Conservation (phyloP, 1,140 invertebrate genomes). For the Calycopis cecrops region DNA sequence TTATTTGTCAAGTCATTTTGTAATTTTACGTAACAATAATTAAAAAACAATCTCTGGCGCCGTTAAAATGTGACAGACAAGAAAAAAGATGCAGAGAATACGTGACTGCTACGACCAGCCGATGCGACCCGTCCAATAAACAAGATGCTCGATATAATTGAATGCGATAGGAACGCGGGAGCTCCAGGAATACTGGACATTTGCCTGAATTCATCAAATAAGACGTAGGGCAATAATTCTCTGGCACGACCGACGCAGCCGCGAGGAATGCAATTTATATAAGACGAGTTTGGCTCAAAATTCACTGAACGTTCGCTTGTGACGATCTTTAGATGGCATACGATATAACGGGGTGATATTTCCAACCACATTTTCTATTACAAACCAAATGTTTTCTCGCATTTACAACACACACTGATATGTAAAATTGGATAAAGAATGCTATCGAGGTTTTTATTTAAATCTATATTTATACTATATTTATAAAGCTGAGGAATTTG, state of each 20-base stretch:
- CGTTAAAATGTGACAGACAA: constrained; percentile 9
- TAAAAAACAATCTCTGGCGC: constrained; percentile 10
- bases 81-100: constrained; percentile 7
- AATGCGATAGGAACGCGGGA: constrained; percentile 23
- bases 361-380: constrained; percentile 4
- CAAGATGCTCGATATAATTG: constrained; percentile 5
- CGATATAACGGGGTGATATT: constrained; percentile 34
- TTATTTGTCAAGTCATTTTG: too few relatives aligned
- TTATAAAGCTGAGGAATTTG: too few relatives aligned
- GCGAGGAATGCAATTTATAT: constrained; percentile 59
- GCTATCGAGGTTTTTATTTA: too few relatives aligned
- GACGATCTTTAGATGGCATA: constrained; percentile 39
- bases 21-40: constrained; percentile 16
- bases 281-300: constrained; percentile 54
- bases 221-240: constrained; percentile 55
- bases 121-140: constrained; percentile 1
- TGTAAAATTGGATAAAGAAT: too few relatives aligned
- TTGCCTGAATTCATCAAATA: constrained; percentile 52
- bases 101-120: constrained; percentile 9
- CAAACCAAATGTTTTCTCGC: constrained; percentile 1
- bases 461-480: too few relatives aligned
- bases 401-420: too few relatives aligned
- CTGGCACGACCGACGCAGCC: constrained; percentile 31
- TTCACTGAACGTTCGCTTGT: constrained; percentile 43
- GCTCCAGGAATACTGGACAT: constrained; percentile 31